Conservation (phyloP, 2,113 vertebrate genomes). For the Osmerus eperlanus region DNA sequence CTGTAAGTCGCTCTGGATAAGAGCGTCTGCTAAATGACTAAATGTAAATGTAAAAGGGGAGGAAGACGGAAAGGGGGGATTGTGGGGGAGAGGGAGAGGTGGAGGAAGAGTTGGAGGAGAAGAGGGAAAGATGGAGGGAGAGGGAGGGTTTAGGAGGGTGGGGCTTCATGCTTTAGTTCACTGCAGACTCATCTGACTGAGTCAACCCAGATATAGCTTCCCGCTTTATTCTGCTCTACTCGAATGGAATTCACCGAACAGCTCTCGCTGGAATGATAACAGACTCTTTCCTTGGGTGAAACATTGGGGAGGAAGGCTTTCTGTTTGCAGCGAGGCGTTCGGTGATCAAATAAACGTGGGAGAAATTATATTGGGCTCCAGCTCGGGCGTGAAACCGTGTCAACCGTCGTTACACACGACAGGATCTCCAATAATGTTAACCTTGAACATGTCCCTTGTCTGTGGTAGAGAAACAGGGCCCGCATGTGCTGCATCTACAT, state of each 20-base stretch:
- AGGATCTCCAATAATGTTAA: constrained; percentile 39
- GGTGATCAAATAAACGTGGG: constrained; percentile 54
- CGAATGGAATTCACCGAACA: constrained; percentile 14
- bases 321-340: constrained; percentile 25
- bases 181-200: constrained; percentile 36
- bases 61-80: background rate
- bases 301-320: constrained; percentile 30
- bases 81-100: constrained; percentile 5
- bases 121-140: constrained; percentile 23
- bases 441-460: constrained; percentile 16
- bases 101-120: constrained; percentile 1
- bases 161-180: constrained; percentile 38
- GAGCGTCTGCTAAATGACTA: too few species aligned
- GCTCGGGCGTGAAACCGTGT: constrained; percentile 34
- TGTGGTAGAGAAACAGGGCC: constrained; percentile 6
- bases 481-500: constrained; percentile 17
- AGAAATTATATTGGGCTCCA: constrained; percentile 36
- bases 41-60: too few species aligned
- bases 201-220: constrained; percentile 28
- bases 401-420: constrained; percentile 20
- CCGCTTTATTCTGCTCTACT: constrained; percentile 11
- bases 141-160: background rate
- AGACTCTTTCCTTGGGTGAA: constrained; percentile 37
- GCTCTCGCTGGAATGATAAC: constrained; percentile 34
- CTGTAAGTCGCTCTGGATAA: too few species aligned